These are phyloP conservation scores for Halictus ligatus DNA, from an alignment of 2,888 invertebrate species.

Conservation along the genomic window DNA sequence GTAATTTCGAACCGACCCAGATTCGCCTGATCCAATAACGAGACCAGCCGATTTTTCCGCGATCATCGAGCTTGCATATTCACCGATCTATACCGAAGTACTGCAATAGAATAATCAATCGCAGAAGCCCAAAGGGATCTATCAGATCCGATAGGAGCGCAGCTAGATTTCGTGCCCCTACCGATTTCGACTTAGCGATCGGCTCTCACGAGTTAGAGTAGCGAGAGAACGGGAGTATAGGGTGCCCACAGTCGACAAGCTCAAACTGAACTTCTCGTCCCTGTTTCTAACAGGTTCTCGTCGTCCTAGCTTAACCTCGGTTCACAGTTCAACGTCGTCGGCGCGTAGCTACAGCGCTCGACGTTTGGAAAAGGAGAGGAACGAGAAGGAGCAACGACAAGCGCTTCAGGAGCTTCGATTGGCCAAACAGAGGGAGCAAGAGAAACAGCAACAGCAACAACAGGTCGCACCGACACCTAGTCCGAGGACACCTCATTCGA, in stretches of 20 bases:
- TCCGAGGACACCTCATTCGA: constrained; percentile 92
- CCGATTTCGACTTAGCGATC: constrained; percentile 40
- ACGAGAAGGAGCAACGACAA: constrained; percentile 91
- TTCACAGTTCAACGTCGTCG: constrained; percentile 93
- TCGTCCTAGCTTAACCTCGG: constrained; percentile 94
- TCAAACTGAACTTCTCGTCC: constrained; percentile 14
- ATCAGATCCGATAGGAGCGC: constrained; percentile 27
- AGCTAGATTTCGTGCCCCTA: constrained; percentile 48
- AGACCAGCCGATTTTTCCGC: not conserved
- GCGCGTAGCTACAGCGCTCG: constrained; percentile 93
- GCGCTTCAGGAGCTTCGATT: constrained; percentile 91
- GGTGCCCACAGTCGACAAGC: not conserved
- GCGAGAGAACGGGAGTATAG: constrained; percentile 9
- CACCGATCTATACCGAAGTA: not conserved
- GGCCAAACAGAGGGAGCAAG: constrained; percentile 88
- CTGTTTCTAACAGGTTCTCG: constrained; percentile 88
- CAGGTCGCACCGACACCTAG: constrained; percentile 88
- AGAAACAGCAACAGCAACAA: constrained; percentile 85
- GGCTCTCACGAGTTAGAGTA: constrained; percentile 40
- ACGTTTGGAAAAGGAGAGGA: constrained; percentile 92
- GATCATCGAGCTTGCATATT: constrained; percentile 44
- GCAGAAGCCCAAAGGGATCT: not conserved
- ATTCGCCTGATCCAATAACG: not conserved
- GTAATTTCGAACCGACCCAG: not conserved
- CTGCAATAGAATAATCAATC: not conserved